A percentile compares a stretch with the other conserved stretches of the same genome.
These are phyloP conservation scores for Melospiza georgiana DNA, from an alignment of 2,113 vertebrate genomes.

Conservation along the genomic window DNA sequence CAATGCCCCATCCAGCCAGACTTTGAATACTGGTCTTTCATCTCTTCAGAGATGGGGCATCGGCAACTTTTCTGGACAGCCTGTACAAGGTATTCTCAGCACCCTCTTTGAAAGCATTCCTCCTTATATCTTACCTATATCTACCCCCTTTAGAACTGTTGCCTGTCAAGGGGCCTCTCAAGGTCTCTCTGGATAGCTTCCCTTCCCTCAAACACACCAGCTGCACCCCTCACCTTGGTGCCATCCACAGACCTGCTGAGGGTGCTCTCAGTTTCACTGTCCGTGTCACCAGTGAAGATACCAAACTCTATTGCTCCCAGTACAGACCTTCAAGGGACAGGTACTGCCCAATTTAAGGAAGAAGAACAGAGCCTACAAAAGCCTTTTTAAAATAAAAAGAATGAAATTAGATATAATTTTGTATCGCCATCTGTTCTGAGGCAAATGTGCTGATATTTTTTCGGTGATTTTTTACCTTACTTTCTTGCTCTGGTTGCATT, in stretches of 20 bases:
- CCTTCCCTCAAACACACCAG: background rate
- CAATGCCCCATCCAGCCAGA: background rate
- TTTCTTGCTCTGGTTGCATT: background rate
- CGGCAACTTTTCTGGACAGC: background rate
- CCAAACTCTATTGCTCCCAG: rapidly evolving
- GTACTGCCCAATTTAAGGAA: background rate
- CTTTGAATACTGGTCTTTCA: background rate
- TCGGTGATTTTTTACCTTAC: background rate
- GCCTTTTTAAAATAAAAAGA: background rate
- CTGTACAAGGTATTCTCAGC: background rate
- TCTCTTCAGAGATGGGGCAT: background rate
- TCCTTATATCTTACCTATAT: background rate
- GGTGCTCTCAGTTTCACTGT: background rate
- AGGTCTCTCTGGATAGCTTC: background rate
- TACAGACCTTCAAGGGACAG: background rate
- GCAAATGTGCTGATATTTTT: background rate
- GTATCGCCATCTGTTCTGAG: background rate
- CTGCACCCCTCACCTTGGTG: background rate
- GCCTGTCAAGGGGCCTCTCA: background rate
- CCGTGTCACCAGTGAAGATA: background rate
- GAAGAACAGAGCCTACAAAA: background rate
- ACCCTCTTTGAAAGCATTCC: background rate
- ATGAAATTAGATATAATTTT: background rate
- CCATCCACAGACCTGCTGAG: background rate
- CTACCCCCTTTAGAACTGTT: background rate